Base-by-base conservation (phyloP, 53 echinoderm and acorn worm genomes). In the Mesocentrotus franciscanus region DNA sequence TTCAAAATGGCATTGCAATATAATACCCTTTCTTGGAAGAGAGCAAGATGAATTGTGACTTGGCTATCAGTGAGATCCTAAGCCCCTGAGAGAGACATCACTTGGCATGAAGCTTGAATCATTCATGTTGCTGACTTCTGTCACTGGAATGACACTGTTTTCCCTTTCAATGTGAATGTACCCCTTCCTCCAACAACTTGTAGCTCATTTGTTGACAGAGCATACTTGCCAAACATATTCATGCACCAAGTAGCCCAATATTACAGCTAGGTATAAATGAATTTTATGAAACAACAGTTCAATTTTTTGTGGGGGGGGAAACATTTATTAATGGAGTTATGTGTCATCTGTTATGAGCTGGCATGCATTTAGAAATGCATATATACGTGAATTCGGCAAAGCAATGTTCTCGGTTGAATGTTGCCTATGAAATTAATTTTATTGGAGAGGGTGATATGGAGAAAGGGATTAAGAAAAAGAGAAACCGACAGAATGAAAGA, bases 91-190 rank as follows among this genome's bases (percentile, higher is more conserved):
- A 58, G 87, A 87, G 58, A 87, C 12, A 26, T 27, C 58, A 57
- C n/a, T n/a, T 42, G 84, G 22, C 84, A 42, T 84, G 84, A 42
- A 42, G 58, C 27, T 29, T 87, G 87, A 87, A 87, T 87, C 87
- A 87, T 87, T 87, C 57, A 87, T 58, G 87, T 87, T 87, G 87
- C 58, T 87, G 87, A 87, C 87, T 87, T 87, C n/a, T n/a, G n/a
- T n/a, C 57, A 56, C 14, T 9, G 11, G 39, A 39, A 20, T 42
- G 81, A 22, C 18, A 18, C 18, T 58, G 58, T 87, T 87, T 87
- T 58, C 58, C 58, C 87, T 87, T 87, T 58, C 58, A 58, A 11
- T 7, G 24, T 42, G 17, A 20, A 22, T 84, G 58, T 87, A 27
- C 87, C 49, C 10, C 2, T 87, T 87, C 87, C 56, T 16, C 24